Percentiles rank a stretch among this genome's conserved stretches.
Evolutionary conservation across 2,113 vertebrate species (phyloP).

Genomic region (Mirounga angustirostris): DNA sequence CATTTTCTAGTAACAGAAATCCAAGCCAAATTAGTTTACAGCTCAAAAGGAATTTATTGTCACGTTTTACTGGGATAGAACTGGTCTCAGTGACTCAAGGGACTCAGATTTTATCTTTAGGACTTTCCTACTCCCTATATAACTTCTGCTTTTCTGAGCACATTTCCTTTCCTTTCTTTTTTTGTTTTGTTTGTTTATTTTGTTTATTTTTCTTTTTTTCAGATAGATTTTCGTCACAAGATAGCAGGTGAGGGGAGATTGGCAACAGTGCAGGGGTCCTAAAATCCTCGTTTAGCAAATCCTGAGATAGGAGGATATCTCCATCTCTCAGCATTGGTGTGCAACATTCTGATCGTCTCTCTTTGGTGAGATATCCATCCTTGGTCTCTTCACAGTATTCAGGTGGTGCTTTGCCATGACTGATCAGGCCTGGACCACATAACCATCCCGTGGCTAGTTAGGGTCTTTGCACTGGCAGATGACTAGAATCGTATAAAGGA

Average conservation of each 20-base stretch:
- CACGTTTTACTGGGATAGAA: not conserved
- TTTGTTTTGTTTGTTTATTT: not conserved
- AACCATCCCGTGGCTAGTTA: too few species aligned
- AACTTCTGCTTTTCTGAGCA: not conserved
- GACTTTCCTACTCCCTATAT: not conserved
- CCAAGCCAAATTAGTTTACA: not conserved
- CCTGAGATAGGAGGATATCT: not conserved
- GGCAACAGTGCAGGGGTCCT: not conserved
- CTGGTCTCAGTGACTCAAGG: not conserved
- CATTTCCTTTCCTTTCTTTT: not conserved
- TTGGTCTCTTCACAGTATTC: too few species aligned
- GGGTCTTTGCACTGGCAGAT: not conserved
- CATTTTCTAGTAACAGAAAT: not conserved
- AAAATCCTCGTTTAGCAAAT: not conserved
- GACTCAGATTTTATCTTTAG: not conserved
- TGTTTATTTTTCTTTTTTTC: not conserved
- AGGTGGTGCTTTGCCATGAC: not conserved
- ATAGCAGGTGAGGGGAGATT: not conserved
- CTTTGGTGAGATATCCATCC: not conserved
- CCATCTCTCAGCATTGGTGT: not conserved
- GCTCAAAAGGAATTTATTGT: not conserved
- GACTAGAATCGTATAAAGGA: not conserved
- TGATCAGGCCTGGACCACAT: too few species aligned
- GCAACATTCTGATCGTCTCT: not conserved
- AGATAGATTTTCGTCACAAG: not conserved